These are phyloP conservation scores for Eulithis testata DNA, from an alignment of 2,888 invertebrate species.

Conservation along the genomic window DNA sequence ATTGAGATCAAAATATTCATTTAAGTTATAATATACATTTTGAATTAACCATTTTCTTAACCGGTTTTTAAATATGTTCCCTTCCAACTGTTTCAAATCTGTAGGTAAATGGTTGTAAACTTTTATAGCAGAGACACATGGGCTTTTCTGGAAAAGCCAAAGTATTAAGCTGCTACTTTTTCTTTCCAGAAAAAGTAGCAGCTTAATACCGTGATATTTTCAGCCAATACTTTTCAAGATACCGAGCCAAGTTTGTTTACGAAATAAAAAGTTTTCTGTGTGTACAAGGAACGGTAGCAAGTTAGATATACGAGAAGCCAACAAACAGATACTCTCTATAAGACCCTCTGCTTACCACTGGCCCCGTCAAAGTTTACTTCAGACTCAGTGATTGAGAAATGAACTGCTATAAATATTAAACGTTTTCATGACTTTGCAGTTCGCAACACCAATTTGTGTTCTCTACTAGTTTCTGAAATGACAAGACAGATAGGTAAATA, in stretches of 20 bases:
- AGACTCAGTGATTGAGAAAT: slow-evolving; percentile 21
- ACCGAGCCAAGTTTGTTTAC: background rate
- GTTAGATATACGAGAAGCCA: background rate
- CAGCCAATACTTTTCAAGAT: background rate
- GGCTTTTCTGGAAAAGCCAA: no score
- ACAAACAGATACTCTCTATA: background rate
- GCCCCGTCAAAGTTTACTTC: slow-evolving; percentile 14
- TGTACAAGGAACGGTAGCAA: background rate
- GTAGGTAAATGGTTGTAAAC: no score
- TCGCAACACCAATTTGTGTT: slow-evolving; percentile 22
- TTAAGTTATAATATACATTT: no score
- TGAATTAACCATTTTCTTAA: no score
- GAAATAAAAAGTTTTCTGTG: background rate
- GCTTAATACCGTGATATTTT: background rate
- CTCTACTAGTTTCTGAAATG: slow-evolving; percentile 12
- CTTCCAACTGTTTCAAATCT: no score
- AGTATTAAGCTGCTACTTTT: no score
- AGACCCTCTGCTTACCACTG: background rate
- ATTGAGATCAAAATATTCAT: no score
- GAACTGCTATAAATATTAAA: slow-evolving; percentile 26
- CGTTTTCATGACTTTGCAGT: slow-evolving; percentile 23
- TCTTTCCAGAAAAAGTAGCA: slow-evolving; percentile 2
- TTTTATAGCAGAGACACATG: no score
- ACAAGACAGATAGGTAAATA: slow-evolving; percentile 5
- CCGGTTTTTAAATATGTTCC: no score